Evolutionary conservation across 1,140 invertebrate species (phyloP).

Genomic region (Panonychus citri): DNA sequence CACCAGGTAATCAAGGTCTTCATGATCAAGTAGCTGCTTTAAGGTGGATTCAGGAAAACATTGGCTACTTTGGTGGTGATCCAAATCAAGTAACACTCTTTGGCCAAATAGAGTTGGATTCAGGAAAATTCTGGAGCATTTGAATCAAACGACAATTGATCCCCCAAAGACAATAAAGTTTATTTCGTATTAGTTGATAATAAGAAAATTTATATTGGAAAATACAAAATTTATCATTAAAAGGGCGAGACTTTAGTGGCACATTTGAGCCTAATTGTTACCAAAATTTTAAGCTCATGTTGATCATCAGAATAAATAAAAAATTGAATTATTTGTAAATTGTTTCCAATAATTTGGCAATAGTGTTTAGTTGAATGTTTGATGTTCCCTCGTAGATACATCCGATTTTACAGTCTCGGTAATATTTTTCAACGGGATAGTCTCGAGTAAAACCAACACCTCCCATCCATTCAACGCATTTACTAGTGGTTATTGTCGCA

Average conservation of each 20-base stretch:
- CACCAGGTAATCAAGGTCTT: constrained; percentile 30
- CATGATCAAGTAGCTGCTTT: constrained; percentile 48
- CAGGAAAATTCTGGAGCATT: no score
- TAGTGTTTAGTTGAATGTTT: constrained; percentile 91
- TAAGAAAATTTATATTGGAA: no score
- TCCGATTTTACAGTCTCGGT: constrained; percentile 59
- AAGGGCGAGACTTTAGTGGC: no score
- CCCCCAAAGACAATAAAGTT: no score
- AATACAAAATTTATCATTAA: no score
- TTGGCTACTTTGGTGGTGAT: constrained; percentile 33
- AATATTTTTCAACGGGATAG: constrained; percentile 89
- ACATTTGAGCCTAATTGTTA: no score
- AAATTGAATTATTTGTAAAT: constrained; percentile 26
- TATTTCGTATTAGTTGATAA: no score
- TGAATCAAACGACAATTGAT: no score
- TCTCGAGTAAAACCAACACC: constrained; percentile 87
- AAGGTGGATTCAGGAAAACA: constrained; percentile 28
- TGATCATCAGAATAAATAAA: no score
- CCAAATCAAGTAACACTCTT: constrained; percentile 32
- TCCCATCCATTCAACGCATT: constrained; percentile 92
- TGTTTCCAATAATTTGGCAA: constrained; percentile 59
- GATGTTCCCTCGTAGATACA: constrained; percentile 92
- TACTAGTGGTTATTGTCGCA: constrained; percentile 54
- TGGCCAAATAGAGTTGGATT: constrained; percentile 35
- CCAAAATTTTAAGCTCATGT: no score